phyloP scores from a whole-genome alignment of 2,797 vertebrate species.

The Acrossocheilus wenchowensis region DNA sequence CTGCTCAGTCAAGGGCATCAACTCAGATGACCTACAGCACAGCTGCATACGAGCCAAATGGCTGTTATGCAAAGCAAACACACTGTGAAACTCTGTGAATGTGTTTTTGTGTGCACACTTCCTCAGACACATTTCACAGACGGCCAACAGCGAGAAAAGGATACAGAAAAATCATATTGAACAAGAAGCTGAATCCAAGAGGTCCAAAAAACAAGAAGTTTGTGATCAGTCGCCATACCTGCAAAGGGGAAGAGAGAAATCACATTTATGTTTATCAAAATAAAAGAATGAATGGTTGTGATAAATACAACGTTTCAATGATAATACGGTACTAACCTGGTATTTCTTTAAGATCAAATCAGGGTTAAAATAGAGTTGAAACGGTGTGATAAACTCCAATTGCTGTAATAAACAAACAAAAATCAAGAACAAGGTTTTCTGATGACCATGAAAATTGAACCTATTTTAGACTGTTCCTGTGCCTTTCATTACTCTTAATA shows the following conservation, averaged over 20 bases:
- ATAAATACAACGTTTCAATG: neutral
- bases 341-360: slow-evolving; percentile 96
- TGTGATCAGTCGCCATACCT: slow-evolving; percentile 97
- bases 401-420: slow-evolving; percentile 78
- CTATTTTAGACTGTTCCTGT: neutral
- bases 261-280: neutral
- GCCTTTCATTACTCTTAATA: neutral
- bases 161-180: slow-evolving; percentile 99
- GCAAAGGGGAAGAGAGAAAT: neutral
- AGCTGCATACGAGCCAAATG: slow-evolving; percentile 2
- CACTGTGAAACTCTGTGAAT: slow-evolving; percentile 7
- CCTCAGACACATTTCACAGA: neutral
- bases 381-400: slow-evolving; percentile 95
- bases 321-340: slow-evolving; percentile 83
- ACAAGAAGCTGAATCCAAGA: slow-evolving; percentile 99
- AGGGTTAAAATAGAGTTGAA: slow-evolving; percentile 98
- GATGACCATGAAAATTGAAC: neutral
- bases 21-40: neutral
- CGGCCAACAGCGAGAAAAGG: slow-evolving; percentile 72
- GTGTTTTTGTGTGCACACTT: neutral
- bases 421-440: neutral
- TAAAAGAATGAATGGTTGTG: neutral
- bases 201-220: slow-evolving; percentile 99
- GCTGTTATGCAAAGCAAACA: slow-evolving; percentile 42
- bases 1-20: slow-evolving; percentile 82